Evolutionary conservation across 2,797 vertebrate genomes (phyloP).

Genomic region (Apodemus agrarius): DNA sequence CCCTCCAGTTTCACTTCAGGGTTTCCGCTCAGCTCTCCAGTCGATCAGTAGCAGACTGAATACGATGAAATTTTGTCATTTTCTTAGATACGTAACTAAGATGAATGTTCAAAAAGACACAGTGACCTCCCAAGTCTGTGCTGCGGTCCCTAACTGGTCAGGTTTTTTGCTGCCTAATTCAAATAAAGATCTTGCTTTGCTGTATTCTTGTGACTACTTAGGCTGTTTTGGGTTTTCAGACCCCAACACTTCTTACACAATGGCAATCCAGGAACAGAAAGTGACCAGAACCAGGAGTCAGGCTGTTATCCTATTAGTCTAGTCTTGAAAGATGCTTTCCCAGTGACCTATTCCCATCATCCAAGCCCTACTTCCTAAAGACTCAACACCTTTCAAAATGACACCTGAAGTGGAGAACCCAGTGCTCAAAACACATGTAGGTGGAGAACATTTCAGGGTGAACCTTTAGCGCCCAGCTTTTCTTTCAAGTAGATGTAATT

Average conservation of each 20-base stretch:
- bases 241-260: background rate
- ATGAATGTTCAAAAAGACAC: background rate
- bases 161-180: background rate
- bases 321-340: background rate
- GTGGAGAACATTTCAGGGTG: background rate
- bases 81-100: background rate
- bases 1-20: background rate
- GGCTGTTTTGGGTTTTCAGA: background rate
- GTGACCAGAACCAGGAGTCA: no score
- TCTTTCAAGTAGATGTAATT: background rate
- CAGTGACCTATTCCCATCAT: background rate
- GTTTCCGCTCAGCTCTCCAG: background rate
- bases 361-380: background rate
- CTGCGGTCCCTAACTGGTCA: no score
- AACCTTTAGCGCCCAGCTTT: background rate
- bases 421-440: background rate
- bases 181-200: background rate
- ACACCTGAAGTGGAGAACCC: background rate
- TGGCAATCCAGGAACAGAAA: background rate
- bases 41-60: background rate
- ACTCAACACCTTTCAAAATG: background rate
- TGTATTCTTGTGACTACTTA: background rate
- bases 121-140: no score
- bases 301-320: background rate
- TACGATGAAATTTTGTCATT: background rate